phyloP scores from a whole-genome alignment of 2,797 vertebrate genomes.

The Chrosomus eos region DNA sequence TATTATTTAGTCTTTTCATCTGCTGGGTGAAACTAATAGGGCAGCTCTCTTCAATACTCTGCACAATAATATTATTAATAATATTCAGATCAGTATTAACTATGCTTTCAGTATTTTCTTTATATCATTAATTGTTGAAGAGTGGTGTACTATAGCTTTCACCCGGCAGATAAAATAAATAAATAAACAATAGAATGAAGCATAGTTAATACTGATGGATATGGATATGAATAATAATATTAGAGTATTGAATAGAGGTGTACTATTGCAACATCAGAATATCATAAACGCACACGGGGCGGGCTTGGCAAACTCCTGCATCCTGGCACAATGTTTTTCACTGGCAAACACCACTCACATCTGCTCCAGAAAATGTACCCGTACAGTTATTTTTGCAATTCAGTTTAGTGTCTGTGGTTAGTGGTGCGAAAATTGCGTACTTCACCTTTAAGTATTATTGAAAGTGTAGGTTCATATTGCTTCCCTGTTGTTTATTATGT shows the following conservation, averaged over 20 bases:
- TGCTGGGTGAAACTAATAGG: not conserved
- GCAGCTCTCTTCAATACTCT: not conserved
- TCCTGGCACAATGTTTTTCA: not conserved
- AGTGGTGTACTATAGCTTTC: not conserved
- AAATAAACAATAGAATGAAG: not conserved
- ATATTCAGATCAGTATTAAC: not conserved
- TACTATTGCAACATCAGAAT: not conserved
- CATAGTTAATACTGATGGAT: not conserved
- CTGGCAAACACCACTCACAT: not conserved
- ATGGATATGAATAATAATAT: not conserved
- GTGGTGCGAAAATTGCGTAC: not conserved
- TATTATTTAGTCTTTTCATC: not conserved
- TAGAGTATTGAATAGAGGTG: not conserved
- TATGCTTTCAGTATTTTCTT: not conserved
- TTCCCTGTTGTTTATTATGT: constrained; percentile 33
- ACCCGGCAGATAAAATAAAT: too few relatives aligned
- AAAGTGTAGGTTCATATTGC: not conserved
- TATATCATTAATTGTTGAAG: not conserved
- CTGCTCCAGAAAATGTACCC: not conserved
- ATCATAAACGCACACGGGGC: not conserved
- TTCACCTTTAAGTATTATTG: constrained; percentile 31
- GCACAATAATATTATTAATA: not conserved
- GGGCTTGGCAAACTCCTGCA: constrained; percentile 5
- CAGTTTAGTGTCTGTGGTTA: constrained; percentile 4
- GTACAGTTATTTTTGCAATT: not conserved